Percentiles rank a stretch among this genome's conserved stretches.
Evolutionary conservation across 2,113 vertebrate genomes (phyloP).

Genomic region (Bos indicus): DNA sequence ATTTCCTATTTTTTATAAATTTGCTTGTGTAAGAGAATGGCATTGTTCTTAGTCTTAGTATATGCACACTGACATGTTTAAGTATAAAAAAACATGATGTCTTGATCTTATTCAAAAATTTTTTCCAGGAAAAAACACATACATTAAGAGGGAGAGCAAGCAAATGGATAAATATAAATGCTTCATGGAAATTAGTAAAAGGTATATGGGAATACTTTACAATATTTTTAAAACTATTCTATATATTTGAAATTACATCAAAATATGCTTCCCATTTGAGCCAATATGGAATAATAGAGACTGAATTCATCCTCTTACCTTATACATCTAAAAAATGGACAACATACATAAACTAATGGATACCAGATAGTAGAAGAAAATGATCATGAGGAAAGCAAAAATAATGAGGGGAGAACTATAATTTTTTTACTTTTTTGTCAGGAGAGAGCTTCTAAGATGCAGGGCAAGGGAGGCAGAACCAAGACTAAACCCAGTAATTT

Average conservation of each 20-base stretch:
- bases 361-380: neutral
- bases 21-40: neutral
- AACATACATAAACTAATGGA: neutral
- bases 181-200: neutral
- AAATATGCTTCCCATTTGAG: neutral
- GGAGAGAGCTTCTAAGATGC: neutral
- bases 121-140: neutral
- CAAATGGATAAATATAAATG: neutral
- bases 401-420: neutral
- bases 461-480: neutral
- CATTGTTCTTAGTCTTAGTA: neutral
- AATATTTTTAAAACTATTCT: neutral
- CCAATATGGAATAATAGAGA: neutral
- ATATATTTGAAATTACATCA: neutral
- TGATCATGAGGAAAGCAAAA: neutral
- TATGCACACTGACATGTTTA: neutral
- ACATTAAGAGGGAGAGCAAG: neutral
- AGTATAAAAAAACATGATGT: neutral
- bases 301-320: neutral
- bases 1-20: constrained; percentile 23
- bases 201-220: neutral
- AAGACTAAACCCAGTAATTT: neutral
- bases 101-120: neutral
- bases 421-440: neutral
- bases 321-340: neutral